Evolutionary conservation across 2,888 invertebrate genomes (phyloP), one percentile per base, ranked within the genome.

Genomic region (Cyrtodaria siliqua): DNA sequence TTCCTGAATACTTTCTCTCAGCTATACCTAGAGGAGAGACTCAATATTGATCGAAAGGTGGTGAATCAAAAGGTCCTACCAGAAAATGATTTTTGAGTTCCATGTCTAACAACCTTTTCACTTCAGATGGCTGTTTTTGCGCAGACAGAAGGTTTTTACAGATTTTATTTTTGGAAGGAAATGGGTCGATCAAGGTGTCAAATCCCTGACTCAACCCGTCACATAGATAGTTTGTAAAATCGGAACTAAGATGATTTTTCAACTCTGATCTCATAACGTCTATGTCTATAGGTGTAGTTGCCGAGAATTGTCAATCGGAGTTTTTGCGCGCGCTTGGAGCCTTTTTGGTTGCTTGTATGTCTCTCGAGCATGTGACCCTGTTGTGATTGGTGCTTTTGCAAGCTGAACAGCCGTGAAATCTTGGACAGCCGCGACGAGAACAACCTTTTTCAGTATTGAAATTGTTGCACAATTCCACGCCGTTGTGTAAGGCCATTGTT

Each of bases 11-110:
- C 61, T 81, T 83, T 1, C 69, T 62, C 24, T 27, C 52, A 1
- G 75, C 79, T 26, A 82, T 47, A 8, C 72, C 83, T 2, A 79
- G 29, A 1, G 81, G 71, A 26, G 47, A 66, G 24, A 81, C 73
- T 24, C 83, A 42, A 49, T 69, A 73, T 14, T 26, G 3, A 2
- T 55, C 1, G 61, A 83, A 73, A 20, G 83, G 81, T 14, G 49
- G 38, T 2, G 8, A 1, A 2, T 44, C 9, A 26, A 71, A 80
- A 40, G 78, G 80, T n/a, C 80, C 80, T 26, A 29, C 27, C 3
- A 83, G 18, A 59, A 71, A 79, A 18, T 62, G 60, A 33, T 80
- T 81, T 2, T 79, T 26, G 9, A 76, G n/a, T 49, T 83, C 83
- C 14, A 38, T 47, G 18, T 66, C 16, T 18, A 83, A 26, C 0